These are phyloP conservation scores for Agelas oroides DNA, from an alignment of 37 sponge, comb jelly and placozoan genomes.

Conservation along the genomic window DNA sequence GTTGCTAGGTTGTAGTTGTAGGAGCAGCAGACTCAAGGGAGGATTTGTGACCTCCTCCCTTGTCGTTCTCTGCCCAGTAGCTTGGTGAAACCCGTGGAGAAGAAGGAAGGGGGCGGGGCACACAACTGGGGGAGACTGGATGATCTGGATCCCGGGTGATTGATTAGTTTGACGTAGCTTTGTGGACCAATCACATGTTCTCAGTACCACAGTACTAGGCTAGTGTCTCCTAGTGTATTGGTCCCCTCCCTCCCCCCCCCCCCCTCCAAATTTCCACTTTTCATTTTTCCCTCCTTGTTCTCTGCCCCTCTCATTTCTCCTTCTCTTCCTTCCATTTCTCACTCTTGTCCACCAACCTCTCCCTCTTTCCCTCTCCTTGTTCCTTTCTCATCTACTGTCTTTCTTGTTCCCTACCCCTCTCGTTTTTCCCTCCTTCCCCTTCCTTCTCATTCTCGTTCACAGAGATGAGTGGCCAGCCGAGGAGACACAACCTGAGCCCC, in stretches of 20 bases:
- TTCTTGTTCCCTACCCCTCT: not conserved
- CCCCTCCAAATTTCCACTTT: too few species aligned
- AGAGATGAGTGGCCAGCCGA: constrained; percentile 65
- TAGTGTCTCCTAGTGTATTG: too few species aligned
- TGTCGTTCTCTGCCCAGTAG: constrained; percentile 23
- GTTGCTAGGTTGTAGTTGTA: too few species aligned
- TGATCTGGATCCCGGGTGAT: constrained; percentile 13
- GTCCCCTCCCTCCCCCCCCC: too few species aligned
- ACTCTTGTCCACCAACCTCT: not conserved
- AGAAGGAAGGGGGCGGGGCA: constrained; percentile 90
- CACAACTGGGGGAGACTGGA: constrained; percentile 89
- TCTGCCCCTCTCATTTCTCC: not conserved
- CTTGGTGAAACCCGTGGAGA: constrained; percentile 78
- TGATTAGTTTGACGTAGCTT: too few species aligned
- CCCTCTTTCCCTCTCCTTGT: not conserved
- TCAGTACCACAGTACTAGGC: too few species aligned
- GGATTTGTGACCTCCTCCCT: too few species aligned
- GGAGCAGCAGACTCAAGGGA: too few species aligned
- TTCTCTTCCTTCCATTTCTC: not conserved
- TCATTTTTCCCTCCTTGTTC: not conserved
- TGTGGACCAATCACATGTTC: too few species aligned
- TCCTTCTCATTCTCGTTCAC: not conserved
- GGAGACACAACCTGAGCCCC: constrained; percentile 6
- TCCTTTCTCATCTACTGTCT: not conserved
- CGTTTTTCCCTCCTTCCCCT: not conserved